Evolutionary conservation across 2,888 invertebrate species (phyloP).

Genomic region (Drosophila prostipennis): DNA sequence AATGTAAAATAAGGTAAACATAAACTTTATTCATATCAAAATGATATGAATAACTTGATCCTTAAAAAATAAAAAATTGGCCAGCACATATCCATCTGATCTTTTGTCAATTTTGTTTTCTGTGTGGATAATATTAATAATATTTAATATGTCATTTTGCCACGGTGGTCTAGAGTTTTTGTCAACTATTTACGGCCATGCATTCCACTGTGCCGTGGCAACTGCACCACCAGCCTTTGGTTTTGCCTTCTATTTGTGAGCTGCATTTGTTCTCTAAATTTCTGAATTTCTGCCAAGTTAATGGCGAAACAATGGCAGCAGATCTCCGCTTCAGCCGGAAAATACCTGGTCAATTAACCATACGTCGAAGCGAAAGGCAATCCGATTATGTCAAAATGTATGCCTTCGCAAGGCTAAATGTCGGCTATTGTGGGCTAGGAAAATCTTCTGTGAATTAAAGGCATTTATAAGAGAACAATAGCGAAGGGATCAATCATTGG

Average conservation of each 20-base stretch:
- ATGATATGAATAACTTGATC: no score
- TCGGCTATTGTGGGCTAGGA: not conserved
- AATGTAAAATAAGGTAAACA: no score
- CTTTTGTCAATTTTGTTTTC: no score
- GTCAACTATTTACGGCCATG: no score
- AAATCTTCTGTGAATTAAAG: not conserved
- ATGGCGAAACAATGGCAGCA: slow-evolving; percentile 3
- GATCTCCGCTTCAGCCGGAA: not conserved
- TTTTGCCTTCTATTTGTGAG: slow-evolving; percentile 5
- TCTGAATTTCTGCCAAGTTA: slow-evolving; percentile 3
- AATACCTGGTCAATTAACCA: slow-evolving; percentile 12
- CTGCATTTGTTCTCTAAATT: slow-evolving; percentile 9
- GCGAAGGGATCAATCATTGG: not conserved
- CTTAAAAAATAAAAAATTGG: no score
- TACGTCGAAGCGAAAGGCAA: not conserved
- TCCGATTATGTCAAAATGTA: slow-evolving; percentile 3
- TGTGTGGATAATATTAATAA: no score
- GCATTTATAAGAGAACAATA: not conserved
- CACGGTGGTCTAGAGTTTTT: no score
- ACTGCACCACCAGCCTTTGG: slow-evolving; percentile 1
- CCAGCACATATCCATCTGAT: no score
- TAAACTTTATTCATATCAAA: no score
- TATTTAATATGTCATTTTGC: no score
- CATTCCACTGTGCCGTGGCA: no score
- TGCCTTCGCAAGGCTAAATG: not conserved